Percentiles rank a stretch among this genome's conserved stretches.
phyloP scores from a whole-genome alignment of 1,140 invertebrate genomes.

The Drosophila pandora region DNA sequence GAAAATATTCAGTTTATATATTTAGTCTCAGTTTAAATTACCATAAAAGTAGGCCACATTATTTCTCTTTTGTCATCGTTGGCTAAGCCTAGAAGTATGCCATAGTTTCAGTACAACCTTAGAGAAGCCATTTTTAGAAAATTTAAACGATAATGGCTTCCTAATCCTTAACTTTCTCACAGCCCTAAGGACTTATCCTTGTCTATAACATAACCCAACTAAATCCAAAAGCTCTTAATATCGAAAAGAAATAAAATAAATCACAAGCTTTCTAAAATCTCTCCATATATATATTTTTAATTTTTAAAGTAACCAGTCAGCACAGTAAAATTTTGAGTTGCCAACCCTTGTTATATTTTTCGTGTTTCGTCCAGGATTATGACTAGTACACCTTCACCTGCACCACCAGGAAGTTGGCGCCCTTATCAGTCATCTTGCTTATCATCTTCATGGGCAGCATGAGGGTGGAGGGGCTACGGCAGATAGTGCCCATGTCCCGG shows the following conservation, averaged over 20 bases:
- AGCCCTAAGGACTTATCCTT: too few relatives aligned
- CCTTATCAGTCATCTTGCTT: constrained; percentile 36
- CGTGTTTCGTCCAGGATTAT: not conserved
- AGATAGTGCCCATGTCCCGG: constrained; percentile 33
- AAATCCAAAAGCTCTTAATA: too few relatives aligned
- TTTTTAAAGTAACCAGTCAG: not conserved
- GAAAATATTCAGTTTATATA: too few relatives aligned
- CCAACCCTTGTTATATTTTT: not conserved
- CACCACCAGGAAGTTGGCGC: constrained; percentile 49
- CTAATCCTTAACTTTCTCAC: too few relatives aligned
- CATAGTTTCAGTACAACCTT: not conserved
- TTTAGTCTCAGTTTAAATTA: too few relatives aligned
- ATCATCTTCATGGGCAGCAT: constrained; percentile 36
- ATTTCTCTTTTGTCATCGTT: too few relatives aligned
- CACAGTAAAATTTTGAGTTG: constrained; percentile 9
- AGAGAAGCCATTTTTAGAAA: too few relatives aligned
- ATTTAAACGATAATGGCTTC: too few relatives aligned
- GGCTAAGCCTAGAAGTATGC: constrained; percentile 57
- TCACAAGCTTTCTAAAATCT: not conserved
- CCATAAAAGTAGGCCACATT: constrained; percentile 13
- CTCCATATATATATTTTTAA: not conserved
- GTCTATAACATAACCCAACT: too few relatives aligned
- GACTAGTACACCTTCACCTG: constrained; percentile 51
- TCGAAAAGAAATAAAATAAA: not conserved
- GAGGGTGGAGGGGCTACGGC: constrained; percentile 32